phyloP scores from a whole-genome alignment of 2,797 vertebrate species.

The Denticeps clupeoides region DNA sequence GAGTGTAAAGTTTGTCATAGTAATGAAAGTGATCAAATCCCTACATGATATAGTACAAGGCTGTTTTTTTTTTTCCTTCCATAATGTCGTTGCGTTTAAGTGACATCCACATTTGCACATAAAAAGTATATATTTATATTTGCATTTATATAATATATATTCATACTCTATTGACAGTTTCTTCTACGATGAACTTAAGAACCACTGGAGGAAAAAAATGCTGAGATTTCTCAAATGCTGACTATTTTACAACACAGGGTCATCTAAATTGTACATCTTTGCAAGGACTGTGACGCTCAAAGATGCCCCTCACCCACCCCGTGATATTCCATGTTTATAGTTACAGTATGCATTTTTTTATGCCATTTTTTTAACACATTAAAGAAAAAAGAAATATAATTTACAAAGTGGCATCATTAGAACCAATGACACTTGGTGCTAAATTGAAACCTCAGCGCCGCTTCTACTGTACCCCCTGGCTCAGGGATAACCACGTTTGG shows the following conservation, averaged over 20 bases:
- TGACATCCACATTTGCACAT: constrained; percentile 76
- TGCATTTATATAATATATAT: constrained; percentile 73
- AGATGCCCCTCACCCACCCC: constrained; percentile 33
- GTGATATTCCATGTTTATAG: constrained; percentile 21
- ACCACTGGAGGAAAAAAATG: constrained; percentile 49
- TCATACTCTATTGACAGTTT: constrained; percentile 73
- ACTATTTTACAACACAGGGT: constrained; percentile 68
- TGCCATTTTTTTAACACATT: constrained; percentile 54
- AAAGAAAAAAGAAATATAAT: constrained; percentile 45
- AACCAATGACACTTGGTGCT: constrained; percentile 43
- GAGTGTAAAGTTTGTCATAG: constrained; percentile 51
- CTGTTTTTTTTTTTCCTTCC: constrained; percentile 41
- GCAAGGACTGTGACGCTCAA: constrained; percentile 45
- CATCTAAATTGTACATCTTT: constrained; percentile 60
- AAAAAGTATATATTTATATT: constrained; percentile 76
- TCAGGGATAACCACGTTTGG: constrained; percentile 54
- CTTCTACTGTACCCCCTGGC: constrained; percentile 23
- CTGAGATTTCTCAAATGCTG: constrained; percentile 48
- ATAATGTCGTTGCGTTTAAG: constrained; percentile 67
- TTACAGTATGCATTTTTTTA: constrained; percentile 35
- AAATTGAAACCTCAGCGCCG: constrained; percentile 37
- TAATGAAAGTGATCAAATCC: constrained; percentile 59
- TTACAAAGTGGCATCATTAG: constrained; percentile 58
- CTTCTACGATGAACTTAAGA: constrained; percentile 68
- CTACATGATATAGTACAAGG: constrained; percentile 54